Conservation (phyloP, 2,888 invertebrate genomes). For the Phragmatobia fuliginosa region DNA sequence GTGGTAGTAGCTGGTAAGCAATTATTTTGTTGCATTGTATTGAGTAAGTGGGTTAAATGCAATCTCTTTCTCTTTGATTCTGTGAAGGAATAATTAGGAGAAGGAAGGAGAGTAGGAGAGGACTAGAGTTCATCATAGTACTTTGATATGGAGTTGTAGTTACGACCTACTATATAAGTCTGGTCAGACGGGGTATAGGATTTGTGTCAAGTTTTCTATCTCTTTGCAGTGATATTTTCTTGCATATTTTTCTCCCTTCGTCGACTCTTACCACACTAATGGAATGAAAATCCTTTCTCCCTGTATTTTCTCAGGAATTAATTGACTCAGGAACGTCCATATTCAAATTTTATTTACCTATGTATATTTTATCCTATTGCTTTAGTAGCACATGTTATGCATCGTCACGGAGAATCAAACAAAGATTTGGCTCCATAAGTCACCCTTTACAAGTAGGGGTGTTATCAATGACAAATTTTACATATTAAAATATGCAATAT, state of each 20-base stretch:
- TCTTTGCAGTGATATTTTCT: too few relatives aligned
- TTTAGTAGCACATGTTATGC: conserved; percentile 43
- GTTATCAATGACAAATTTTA: conserved; percentile 20
- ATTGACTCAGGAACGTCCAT: conserved; percentile 3
- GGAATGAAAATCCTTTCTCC: too few relatives aligned
- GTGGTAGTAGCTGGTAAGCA: background rate
- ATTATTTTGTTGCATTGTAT: background rate
- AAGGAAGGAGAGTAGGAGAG: too few relatives aligned
- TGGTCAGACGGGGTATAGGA: too few relatives aligned
- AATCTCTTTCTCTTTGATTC: background rate
- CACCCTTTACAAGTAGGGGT: conserved; percentile 16
- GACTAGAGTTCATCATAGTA: too few relatives aligned
- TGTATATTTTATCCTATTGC: conserved; percentile 22
- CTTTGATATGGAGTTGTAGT: too few relatives aligned
- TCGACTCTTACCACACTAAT: too few relatives aligned
- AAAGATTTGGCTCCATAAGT: conserved; percentile 41
- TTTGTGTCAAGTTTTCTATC: too few relatives aligned
- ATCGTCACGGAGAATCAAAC: conserved; percentile 44
- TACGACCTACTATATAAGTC: too few relatives aligned
- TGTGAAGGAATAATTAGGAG: too few relatives aligned
- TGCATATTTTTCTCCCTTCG: too few relatives aligned
- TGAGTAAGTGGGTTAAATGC: background rate
- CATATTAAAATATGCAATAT: conserved; percentile 21
- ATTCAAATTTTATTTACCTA: conserved; percentile 32
- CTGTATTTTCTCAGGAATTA: conserved; percentile 10